phyloP scores from a whole-genome alignment of 1,140 invertebrate genomes.

The Anadara kagoshimensis region DNA sequence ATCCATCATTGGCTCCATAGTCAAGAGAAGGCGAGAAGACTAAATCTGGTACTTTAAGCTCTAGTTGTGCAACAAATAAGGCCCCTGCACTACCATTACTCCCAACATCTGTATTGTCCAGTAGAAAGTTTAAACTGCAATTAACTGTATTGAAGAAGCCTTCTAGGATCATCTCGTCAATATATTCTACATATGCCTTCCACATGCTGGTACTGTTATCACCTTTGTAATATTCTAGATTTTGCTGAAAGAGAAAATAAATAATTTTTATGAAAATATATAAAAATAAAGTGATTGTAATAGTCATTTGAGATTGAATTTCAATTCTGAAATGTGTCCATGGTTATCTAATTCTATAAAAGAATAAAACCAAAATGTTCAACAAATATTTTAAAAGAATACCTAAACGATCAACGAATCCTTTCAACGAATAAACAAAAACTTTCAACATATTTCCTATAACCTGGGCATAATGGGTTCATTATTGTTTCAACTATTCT shows the following conservation, averaged over 20 bases:
- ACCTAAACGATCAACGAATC: no score
- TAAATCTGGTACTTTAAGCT: conserved; percentile 84
- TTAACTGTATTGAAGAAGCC: conserved; percentile 83
- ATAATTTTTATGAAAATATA: not conserved
- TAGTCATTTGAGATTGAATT: no score
- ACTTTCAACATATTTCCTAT: no score
- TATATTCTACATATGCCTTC: conserved; percentile 88
- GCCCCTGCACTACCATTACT: conserved; percentile 84
- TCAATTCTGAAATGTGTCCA: no score
- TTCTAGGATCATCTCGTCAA: conserved; percentile 90
- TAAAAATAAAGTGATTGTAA: no score
- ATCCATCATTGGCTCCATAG: conserved; percentile 82
- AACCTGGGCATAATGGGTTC: no score
- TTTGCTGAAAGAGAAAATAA: conserved; percentile 77
- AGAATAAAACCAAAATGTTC: no score
- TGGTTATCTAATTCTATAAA: no score
- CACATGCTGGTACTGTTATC: conserved; percentile 81
- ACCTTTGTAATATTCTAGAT: conserved; percentile 86
- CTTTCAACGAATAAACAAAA: no score
- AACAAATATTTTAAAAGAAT: no score
- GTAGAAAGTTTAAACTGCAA: conserved; percentile 88
- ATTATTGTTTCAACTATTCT: no score
- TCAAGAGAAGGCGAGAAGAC: conserved; percentile 87
- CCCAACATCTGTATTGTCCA: conserved; percentile 91
- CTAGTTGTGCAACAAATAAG: conserved; percentile 88